Conservation (phyloP, 2,113 vertebrate genomes). For the Suricata suricatta region DNA sequence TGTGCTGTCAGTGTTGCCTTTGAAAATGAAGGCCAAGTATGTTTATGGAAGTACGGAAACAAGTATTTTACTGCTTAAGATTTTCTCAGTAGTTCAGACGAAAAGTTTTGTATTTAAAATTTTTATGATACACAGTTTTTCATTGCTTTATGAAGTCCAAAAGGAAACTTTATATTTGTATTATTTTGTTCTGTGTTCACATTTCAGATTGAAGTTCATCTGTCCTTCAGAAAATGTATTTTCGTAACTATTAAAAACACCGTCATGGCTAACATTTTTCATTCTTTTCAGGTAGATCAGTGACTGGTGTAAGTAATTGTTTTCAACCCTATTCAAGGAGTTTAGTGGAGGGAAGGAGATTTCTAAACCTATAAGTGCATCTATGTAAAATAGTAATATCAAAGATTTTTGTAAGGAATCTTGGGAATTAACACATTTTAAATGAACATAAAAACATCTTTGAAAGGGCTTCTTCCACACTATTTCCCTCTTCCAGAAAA, state of each 20-base stretch:
- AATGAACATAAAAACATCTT: constrained; percentile 38
- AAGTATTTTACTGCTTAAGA: neutral
- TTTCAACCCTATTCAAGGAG: neutral
- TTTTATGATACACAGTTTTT: neutral
- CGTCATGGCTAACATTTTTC: constrained; percentile 15
- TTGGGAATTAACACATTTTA: constrained; percentile 15
- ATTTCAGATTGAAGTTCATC: constrained; percentile 44
- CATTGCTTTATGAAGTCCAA: neutral
- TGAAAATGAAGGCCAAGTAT: neutral
- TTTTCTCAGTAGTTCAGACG: neutral
- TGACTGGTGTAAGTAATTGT: neutral
- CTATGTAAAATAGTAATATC: constrained; percentile 26
- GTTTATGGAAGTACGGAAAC: neutral
- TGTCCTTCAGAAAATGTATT: constrained; percentile 25
- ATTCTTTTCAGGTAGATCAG: neutral
- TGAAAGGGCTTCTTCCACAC: constrained; percentile 51
- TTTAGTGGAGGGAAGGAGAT: constrained; percentile 23
- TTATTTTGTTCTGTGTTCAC: constrained; percentile 32
- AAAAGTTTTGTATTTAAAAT: constrained; percentile 24
- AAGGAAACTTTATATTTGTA: constrained; percentile 45
- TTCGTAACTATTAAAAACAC: constrained; percentile 48
- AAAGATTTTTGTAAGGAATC: constrained; percentile 46
- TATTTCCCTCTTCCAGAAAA: neutral
- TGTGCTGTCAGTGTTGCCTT: neutral
- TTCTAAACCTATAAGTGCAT: constrained; percentile 51